Conservation (phyloP, 92 coral and sea anemone genomes). For the Phenganax subtilis region DNA sequence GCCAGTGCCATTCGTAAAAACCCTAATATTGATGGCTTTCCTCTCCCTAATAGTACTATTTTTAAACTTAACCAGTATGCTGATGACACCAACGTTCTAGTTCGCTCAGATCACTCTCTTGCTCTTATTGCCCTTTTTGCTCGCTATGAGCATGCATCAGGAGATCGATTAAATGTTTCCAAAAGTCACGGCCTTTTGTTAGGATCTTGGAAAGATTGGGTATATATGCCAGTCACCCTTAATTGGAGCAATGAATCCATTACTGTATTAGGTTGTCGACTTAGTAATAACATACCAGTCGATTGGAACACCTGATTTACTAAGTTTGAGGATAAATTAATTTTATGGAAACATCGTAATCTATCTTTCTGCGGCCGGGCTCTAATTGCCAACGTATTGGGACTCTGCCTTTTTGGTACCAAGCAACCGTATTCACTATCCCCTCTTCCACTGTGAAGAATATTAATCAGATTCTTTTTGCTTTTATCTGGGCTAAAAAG, state of each 20-base stretch:
- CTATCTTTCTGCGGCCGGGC: conserved; percentile 9
- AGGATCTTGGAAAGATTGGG: not conserved
- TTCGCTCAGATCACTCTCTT: not conserved
- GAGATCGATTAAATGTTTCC: not conserved
- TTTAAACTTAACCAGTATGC: conserved; percentile 32
- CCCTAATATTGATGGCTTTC: conserved; percentile 20
- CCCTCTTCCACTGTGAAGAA: not conserved
- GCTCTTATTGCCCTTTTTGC: not conserved
- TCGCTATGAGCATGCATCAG: not conserved
- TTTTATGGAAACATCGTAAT: conserved; percentile 24
- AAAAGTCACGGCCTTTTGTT: conserved; percentile 33
- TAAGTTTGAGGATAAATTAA: not conserved
- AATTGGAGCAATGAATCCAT: not conserved
- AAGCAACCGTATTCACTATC: conserved; percentile 34
- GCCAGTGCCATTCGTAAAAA: conserved; percentile 32
- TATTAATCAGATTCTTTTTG: not conserved
- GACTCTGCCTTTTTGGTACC: conserved; percentile 42
- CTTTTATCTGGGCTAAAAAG: conserved; percentile 36
- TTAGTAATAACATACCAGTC: not conserved
- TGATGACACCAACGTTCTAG: conserved; percentile 39
- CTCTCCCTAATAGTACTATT: not conserved
- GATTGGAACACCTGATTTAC: conserved; percentile 37
- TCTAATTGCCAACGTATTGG: conserved; percentile 28
- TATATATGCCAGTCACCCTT: not conserved
- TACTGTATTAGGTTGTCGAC: conserved; percentile 19